Base-by-base conservation (phyloP, 2,888 invertebrate species). In the Meteorus cinctellus region DNA sequence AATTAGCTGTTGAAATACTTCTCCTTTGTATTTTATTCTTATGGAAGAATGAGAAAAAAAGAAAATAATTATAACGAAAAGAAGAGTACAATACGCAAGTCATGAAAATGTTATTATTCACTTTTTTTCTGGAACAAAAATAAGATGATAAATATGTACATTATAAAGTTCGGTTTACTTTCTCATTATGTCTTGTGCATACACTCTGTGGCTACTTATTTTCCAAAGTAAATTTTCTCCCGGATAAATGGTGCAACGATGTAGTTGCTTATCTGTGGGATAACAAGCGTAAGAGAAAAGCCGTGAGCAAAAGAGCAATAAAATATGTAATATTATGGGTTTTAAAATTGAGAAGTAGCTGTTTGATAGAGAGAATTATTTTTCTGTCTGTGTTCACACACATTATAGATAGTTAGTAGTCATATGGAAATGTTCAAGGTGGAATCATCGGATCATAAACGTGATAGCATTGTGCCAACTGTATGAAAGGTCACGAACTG, bases 401-500 rank as follows among this genome's bases (percentile, higher is more conserved):
- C 36, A 65, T 65, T 6, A 34, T 16, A 16, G 29, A 16, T 16
- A 29, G 29, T 62, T 36, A n/a, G 2, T 0, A 65, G 34, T 36
- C 12, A 34, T 65, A 12, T 24, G 14, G 36, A 65, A 66, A 41
- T 27, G 34, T 48, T 29, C 16, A 5, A n/a, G 59, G 14, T 19
- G 36, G 41, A 34, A 62, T 19, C 34, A 70, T n/a, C 70, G 14
- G 14, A 24, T 70, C 19, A 36, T 34, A 27, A 31, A 55, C n/a
- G 45, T 60, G 31, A 24, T 34, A 55, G 2, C 5, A 34, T 60
- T 16, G 71, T 71, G 62, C 29, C 60, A 71, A 62, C 73, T 77
- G 66, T 74, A 74, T 19, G 55, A 19, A 19, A 76, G 77, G 78
- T 78, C 78, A 80, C 72, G 77, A 71, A 59, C 77, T 19, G 79